These are phyloP conservation scores for Tetraodon nigroviridis DNA, from an alignment of 2,113 vertebrate genomes.

Conservation along the genomic window DNA sequence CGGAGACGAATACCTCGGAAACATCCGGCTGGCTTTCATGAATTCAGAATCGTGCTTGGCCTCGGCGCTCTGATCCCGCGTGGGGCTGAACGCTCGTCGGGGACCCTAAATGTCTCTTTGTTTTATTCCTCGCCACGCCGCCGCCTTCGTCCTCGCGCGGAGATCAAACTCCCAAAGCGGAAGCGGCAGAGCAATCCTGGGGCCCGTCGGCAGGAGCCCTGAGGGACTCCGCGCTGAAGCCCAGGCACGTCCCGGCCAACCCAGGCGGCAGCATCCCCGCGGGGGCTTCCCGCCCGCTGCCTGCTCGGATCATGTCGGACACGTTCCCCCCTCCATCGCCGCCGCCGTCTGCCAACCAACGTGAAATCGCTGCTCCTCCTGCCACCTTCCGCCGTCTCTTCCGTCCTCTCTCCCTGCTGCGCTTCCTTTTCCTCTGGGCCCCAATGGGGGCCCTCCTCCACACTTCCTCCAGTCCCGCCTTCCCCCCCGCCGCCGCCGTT, in stretches of 20 bases:
- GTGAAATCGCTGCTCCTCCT: slow-evolving; percentile 40
- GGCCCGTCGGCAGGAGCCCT: slow-evolving; percentile 49
- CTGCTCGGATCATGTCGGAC: slow-evolving; percentile 20
- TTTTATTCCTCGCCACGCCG: slow-evolving; percentile 28
- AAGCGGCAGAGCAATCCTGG: slow-evolving; percentile 47
- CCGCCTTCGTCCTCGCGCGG: slow-evolving; percentile 13
- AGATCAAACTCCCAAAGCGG: slow-evolving; percentile 40
- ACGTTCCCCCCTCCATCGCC: slow-evolving; percentile 5
- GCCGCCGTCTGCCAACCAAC: slow-evolving; percentile 33
- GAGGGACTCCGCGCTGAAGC: slow-evolving; percentile 50
- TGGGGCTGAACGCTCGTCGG: slow-evolving; percentile 34
- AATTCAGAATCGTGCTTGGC: slow-evolving; percentile 15
- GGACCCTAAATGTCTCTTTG: slow-evolving; percentile 37
- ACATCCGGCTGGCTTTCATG: slow-evolving; percentile 14
- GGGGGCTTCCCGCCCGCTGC: no score
- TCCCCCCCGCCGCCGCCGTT: slow-evolving; percentile 16
- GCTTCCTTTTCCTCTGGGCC: slow-evolving; percentile 21
- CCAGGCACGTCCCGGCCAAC: slow-evolving; percentile 62
- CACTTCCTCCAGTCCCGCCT: no score
- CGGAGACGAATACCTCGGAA: slow-evolving; percentile 22
- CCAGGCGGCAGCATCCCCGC: no score
- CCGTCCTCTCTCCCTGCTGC: slow-evolving; percentile 29
- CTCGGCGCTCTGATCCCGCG: not conserved
- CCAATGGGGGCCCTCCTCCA: no score
- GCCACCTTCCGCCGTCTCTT: slow-evolving; percentile 36